Percentiles rank a stretch among this genome's conserved stretches.
These are phyloP conservation scores for Pachymerium ferrugineum DNA, from an alignment of 2,888 invertebrate genomes.

Conservation along the genomic window DNA sequence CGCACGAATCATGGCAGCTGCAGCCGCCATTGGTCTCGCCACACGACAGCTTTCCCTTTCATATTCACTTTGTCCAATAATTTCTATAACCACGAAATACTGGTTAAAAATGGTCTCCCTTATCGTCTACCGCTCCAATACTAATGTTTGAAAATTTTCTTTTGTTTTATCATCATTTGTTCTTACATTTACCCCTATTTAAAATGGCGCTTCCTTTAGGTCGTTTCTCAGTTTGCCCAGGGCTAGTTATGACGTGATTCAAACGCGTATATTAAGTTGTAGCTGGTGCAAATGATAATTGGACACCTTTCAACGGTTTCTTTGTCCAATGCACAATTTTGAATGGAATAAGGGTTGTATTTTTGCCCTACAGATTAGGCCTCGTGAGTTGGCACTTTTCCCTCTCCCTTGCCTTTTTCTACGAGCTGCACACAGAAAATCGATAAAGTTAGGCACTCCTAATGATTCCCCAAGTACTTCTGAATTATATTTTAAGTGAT, in stretches of 20 bases:
- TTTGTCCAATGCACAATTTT: conserved; percentile 25
- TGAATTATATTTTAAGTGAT: conserved; percentile 16
- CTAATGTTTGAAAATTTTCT: background rate
- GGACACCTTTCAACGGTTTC: conserved; percentile 27
- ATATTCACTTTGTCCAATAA: no score
- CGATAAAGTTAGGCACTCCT: conserved; percentile 17
- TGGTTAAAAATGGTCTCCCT: no score
- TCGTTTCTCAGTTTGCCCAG: background rate
- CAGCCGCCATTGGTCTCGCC: conserved; percentile 24
- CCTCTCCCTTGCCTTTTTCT: background rate
- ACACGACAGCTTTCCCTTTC: background rate
- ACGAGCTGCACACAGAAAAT: background rate
- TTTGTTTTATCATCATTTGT: background rate
- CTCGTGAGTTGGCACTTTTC: conserved; percentile 29
- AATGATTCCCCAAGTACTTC: conserved; percentile 25
- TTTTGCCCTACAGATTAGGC: conserved; percentile 30
- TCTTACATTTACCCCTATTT: background rate
- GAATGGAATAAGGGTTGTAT: conserved; percentile 9
- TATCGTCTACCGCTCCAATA: background rate
- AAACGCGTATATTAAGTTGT: conserved; percentile 30
- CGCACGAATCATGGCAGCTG: conserved; percentile 23
- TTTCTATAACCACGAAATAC: no score
- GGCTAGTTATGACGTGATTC: background rate
- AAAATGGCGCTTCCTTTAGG: background rate
- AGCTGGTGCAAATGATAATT: conserved; percentile 30